These are phyloP conservation scores for Caerostris extrusa DNA, from an alignment of 1,140 invertebrate species.

Conservation along the genomic window DNA sequence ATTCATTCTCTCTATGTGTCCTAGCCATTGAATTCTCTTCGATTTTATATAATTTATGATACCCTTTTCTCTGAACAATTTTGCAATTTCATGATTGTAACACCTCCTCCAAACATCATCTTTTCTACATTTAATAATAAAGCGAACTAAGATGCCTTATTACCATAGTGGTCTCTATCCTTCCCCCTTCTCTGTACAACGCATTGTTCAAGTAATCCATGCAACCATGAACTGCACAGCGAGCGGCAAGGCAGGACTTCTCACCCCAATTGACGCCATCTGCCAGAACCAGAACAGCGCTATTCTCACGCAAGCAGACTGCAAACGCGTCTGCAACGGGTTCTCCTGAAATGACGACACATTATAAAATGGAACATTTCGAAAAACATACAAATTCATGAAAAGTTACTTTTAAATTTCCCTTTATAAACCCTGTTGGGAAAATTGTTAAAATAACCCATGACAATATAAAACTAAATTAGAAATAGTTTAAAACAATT, in stretches of 20 bases:
- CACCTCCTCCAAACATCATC: too few species aligned
- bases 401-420: too few species aligned
- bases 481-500: too few species aligned
- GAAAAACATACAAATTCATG: neutral
- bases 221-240: slow-evolving; percentile 93
- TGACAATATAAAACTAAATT: too few species aligned
- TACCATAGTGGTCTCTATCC: slow-evolving; percentile 78
- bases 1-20: too few species aligned
- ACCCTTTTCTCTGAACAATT: too few species aligned
- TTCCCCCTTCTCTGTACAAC: slow-evolving; percentile 83
- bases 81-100: too few species aligned
- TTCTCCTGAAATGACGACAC: slow-evolving; percentile 84
- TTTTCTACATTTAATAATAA: too few species aligned
- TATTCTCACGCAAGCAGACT: slow-evolving; percentile 89
- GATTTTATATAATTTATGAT: too few species aligned
- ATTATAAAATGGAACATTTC: neutral
- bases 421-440: too few species aligned
- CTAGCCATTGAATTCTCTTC: too few species aligned
- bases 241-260: slow-evolving; percentile 92
- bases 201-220: slow-evolving; percentile 92
- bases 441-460: too few species aligned
- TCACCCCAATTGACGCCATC: slow-evolving; percentile 98
- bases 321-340: slow-evolving; percentile 96
- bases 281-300: slow-evolving; percentile 90
- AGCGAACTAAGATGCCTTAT: neutral